Percentiles rank a stretch among this genome's conserved stretches.
Conservation (phyloP, 2,113 vertebrate genomes). For the Pseudorhombus dupliciocellatus region DNA sequence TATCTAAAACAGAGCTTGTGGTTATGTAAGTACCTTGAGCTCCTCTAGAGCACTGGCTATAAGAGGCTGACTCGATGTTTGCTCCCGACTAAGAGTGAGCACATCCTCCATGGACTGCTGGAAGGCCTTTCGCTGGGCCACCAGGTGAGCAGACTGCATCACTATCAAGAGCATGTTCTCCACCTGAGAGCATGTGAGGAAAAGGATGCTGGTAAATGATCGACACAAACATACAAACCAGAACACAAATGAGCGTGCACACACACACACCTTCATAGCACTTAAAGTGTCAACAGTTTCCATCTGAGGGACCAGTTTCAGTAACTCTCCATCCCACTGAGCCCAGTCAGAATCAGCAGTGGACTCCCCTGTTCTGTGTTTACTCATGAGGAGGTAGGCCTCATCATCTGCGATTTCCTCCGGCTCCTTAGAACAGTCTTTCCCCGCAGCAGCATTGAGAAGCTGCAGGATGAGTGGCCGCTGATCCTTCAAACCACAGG, state of each 20-base stretch:
- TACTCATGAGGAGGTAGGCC: conserved; percentile 91
- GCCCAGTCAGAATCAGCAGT: conserved; percentile 80
- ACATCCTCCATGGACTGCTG: conserved; percentile 92
- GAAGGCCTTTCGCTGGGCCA: conserved; percentile 91
- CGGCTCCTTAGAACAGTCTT: conserved; percentile 93
- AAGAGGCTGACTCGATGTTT: conserved; percentile 95
- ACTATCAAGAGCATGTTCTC: conserved; percentile 93
- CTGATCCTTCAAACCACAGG: conserved; percentile 81
- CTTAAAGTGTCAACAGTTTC: conserved; percentile 92
- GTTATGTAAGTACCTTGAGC: conserved; percentile 87
- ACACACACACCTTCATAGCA: conserved; percentile 87
- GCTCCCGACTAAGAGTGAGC: conserved; percentile 88
- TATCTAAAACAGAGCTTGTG: background rate
- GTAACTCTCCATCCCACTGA: conserved; percentile 83
- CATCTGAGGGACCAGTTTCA: conserved; percentile 92
- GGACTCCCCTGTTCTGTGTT: conserved; percentile 80
- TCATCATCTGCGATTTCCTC: conserved; percentile 88
- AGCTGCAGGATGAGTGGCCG: conserved; percentile 90
- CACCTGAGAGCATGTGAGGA: conserved; percentile 80
- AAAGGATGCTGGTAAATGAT: background rate
- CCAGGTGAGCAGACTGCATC: conserved; percentile 91
- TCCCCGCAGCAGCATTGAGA: conserved; percentile 92
- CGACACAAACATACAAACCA: background rate
- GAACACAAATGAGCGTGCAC: background rate
- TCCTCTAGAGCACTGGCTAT: conserved; percentile 92